Evolutionary conservation across 2,888 invertebrate species (phyloP).

Genomic region (Nymphalis polychloros): DNA sequence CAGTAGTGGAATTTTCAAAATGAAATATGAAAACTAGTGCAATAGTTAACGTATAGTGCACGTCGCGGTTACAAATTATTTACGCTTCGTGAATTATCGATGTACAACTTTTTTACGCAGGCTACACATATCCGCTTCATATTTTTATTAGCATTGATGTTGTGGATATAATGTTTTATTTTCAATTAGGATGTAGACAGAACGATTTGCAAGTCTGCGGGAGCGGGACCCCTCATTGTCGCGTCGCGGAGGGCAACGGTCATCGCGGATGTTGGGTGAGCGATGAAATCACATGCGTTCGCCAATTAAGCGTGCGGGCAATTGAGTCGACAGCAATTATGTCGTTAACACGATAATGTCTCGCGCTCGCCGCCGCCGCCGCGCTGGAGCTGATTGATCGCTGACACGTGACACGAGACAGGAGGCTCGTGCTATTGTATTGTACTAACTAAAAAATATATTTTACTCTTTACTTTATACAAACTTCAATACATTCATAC

Average conservation of each 20-base stretch:
- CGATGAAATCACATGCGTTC: slow-evolving; percentile 54
- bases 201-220: slow-evolving; percentile 19
- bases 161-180: neutral
- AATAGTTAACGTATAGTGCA: no score
- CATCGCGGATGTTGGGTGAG: slow-evolving; percentile 21
- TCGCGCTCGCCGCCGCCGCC: slow-evolving; percentile 22
- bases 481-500: no score
- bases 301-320: slow-evolving; percentile 57
- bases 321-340: slow-evolving; percentile 53
- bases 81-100: no score
- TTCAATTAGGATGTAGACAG: slow-evolving; percentile 22
- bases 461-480: neutral
- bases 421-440: neutral
- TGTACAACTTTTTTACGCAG: no score
- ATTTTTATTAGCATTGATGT: neutral
- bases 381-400: slow-evolving; percentile 5
- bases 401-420: neutral
- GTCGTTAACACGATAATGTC: slow-evolving; percentile 52
- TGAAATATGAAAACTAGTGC: no score
- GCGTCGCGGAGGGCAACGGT: slow-evolving; percentile 7
- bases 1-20: no score
- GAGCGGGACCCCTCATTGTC: neutral
- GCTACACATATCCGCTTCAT: neutral
- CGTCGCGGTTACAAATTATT: no score
- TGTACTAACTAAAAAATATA: no score